Base-by-base conservation (phyloP, 2,113 vertebrate species). In the Chaetura pelagica region DNA sequence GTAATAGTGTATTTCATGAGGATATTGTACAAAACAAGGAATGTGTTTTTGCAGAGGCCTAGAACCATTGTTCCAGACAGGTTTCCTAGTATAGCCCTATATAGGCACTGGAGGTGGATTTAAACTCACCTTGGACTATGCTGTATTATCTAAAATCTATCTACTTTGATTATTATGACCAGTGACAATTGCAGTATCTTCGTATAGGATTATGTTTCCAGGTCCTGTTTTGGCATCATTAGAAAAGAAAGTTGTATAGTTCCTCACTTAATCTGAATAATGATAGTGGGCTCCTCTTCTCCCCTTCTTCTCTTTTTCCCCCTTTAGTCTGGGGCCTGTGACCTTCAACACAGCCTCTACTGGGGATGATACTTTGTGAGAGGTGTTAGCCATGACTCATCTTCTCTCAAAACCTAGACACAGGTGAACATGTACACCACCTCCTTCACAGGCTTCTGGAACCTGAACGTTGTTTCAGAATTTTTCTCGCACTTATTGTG, bases 391-490 rank as follows among this genome's bases (percentile, higher is more conserved):
- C 72, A 4, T n/a, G 49, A 58, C 40, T 94, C 58, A n/a, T 44
- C 61, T n/a, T 73, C 44, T 92, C 52, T 68, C 6, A 1, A 21
- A 26, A 22, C 29, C 8, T 48, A 40, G 18, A 38, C 44, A 34
- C n/a, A 34, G n/a, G n/a, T 79, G 80, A 64, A 69, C 1, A 2
- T 82, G 22, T 59, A 52, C 0, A 0, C 22, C 58, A 49, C 26
- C 19, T 87, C 40, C 40, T 68, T 78, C 7, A 2, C 23, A 68
- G 35, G 8, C 26, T 68, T 85, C 71, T 90, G 54, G 34, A 93
- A 54, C 55, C 23, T 13, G 82, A 87, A 68, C 32, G 2, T 44
- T 48, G 30, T 68, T 90, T 66, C 40, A 34, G 4, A 29, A 7
- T 40, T 85, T 46, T 72, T 83, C 63, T 79, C 44, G n/a, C 30